Conservation (phyloP, 2,113 vertebrate species). For the Calidris pugnax region DNA sequence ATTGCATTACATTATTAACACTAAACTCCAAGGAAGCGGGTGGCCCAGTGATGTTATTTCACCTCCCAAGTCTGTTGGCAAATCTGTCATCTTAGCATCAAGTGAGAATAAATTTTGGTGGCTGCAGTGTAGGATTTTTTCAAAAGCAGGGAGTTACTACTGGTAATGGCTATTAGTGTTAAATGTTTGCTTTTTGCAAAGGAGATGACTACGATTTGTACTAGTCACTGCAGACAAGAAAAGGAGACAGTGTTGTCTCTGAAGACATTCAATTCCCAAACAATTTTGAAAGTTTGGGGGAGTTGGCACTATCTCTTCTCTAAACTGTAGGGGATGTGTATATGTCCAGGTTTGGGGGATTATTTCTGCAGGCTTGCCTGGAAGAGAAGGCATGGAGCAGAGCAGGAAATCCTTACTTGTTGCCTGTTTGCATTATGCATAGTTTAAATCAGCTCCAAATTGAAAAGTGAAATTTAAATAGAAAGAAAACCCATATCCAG, state of each 20-base stretch:
- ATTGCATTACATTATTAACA: conserved; percentile 12
- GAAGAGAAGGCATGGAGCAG: neutral
- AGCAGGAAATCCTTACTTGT: neutral
- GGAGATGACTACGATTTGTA: neutral
- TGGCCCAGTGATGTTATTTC: conserved; percentile 30
- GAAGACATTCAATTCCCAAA: neutral
- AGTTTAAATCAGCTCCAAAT: conserved; percentile 11
- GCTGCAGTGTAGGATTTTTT: neutral
- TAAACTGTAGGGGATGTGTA: neutral
- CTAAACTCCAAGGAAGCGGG: conserved; percentile 7
- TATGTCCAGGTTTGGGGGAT: neutral
- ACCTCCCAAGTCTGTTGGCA: conserved; percentile 26
- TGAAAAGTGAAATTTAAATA: conserved; percentile 20
- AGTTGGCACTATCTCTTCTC: neutral
- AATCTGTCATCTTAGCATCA: conserved; percentile 15
- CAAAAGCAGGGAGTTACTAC: neutral
- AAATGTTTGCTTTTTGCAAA: neutral
- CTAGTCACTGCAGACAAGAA: neutral
- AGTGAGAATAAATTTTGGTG: conserved; percentile 1
- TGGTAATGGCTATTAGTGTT: neutral
- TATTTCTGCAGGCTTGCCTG: neutral
- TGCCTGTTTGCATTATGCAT: neutral
- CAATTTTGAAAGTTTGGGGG: neutral
- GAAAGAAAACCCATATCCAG: conserved; percentile 64
- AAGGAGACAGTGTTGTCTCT: neutral